phyloP scores from a whole-genome alignment of 2,113 vertebrate genomes.

The Sceloporus undulatus region DNA sequence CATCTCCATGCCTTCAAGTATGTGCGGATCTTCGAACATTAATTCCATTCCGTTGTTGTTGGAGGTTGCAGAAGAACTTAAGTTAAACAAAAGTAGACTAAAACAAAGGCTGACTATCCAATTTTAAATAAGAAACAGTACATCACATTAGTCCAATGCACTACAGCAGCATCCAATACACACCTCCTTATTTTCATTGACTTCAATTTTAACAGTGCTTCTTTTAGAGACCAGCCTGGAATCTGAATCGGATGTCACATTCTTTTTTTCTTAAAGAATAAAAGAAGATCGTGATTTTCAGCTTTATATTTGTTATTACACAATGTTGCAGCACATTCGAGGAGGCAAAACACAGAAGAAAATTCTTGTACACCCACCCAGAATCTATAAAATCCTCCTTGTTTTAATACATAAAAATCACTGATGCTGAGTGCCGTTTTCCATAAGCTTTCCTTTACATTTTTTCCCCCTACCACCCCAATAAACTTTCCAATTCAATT shows the following conservation, averaged over 20 bases:
- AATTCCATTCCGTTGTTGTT: slow-evolving; percentile 85
- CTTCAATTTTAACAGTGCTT: slow-evolving; percentile 93
- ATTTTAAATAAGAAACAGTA: accelerated
- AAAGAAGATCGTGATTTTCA: background rate
- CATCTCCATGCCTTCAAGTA: slow-evolving; percentile 87
- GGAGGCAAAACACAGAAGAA: too few relatives aligned
- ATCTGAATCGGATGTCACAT: slow-evolving; percentile 96
- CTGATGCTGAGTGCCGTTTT: background rate
- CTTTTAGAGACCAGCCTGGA: slow-evolving; percentile 93
- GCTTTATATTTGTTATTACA: background rate
- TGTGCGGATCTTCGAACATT: slow-evolving; percentile 79
- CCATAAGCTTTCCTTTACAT: background rate
- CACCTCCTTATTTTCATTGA: slow-evolving; percentile 91
- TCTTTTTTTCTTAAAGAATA: slow-evolving; percentile 83
- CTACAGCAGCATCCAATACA: background rate
- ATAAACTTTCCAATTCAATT: too few relatives aligned
- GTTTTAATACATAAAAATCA: background rate
- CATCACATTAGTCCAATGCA: accelerated
- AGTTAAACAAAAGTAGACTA: slow-evolving; percentile 89
- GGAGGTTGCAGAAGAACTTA: slow-evolving; percentile 89
- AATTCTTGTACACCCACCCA: too few relatives aligned
- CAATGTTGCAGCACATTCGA: background rate
- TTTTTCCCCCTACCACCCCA: too few relatives aligned
- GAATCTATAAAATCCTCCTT: background rate
- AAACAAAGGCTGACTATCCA: background rate